Evolutionary conservation across 1,140 invertebrate genomes (phyloP), one percentile per base, ranked within the genome.

Genomic region (Zaprionus taronus): DNA sequence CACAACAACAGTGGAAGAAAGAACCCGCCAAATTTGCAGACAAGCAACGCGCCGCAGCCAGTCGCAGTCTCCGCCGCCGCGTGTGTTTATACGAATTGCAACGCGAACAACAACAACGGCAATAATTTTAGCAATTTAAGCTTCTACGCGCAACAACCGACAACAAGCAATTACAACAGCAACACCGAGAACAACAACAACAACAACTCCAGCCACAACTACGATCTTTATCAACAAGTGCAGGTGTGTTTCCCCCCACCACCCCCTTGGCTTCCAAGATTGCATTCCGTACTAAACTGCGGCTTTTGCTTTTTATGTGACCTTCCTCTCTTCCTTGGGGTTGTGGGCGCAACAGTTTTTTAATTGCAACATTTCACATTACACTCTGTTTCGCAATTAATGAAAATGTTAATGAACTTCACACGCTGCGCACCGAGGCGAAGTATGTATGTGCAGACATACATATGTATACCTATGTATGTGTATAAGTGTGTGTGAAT

Each of bases 371-470:
- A 76, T 65, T 75, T 57, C 72, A 58, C 64, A 79, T 83, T 81
- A 71, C 67, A 47, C 41, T 47, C 41, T 47, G 63, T 82, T 92
- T 91, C 81, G 73, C 86, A 90, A 91, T 87, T 84, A 91, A 87
- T 84, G 81, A 92, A 92, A 91, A 91, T 91, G 87, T 91, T 91
- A 91, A 91, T 91, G 87, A 91, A 91, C 87, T 91, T 91, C 86
- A 91, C 86, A 91, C 86, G 86, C 86, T 87, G 86, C 80, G 78
- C 83, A 87, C 53, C 62, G 64, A 79, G 64, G 80, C 81, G 69
- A 69, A 72, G 41, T 61, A 58, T 38, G 26, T 61, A 58, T 34
- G 26, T 53, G 12, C 20, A 51, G 47, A 22, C 47, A 51, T 20
- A 49, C 3, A 15, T 44, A n/a, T 17, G 15, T 44, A 17, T 22